Percentiles rank a stretch among this genome's conserved stretches.
phyloP scores from a whole-genome alignment of 2,797 vertebrate genomes.

The Champsocephalus gunnari region DNA sequence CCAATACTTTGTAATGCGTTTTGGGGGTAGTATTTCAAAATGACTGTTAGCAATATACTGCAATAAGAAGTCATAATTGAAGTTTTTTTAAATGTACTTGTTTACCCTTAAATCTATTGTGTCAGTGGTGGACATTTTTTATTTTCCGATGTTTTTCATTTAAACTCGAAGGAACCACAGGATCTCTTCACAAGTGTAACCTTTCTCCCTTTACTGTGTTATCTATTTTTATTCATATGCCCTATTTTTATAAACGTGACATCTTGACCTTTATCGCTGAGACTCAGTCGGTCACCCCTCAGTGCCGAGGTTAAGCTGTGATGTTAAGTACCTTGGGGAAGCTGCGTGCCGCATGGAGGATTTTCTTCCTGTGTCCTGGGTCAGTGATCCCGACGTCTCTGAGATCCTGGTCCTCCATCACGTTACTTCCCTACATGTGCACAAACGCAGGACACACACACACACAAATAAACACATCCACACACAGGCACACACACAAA shows the following conservation, averaged over 20 bases:
- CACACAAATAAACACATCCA: conserved; percentile 71
- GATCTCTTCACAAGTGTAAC: neutral
- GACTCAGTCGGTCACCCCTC: conserved; percentile 31
- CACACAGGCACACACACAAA: conserved; percentile 34
- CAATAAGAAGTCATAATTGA: neutral
- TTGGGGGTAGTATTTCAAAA: neutral
- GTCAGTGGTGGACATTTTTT: neutral
- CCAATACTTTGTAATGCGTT: neutral
- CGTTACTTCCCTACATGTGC: conserved; percentile 87
- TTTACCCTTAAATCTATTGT: neutral
- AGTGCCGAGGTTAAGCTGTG: conserved; percentile 22
- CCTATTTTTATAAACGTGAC: conserved; percentile 5
- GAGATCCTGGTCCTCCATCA: conserved; percentile 98
- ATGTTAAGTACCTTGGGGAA: conserved; percentile 91
- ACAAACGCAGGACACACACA: conserved; percentile 65
- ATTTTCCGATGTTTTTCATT: neutral
- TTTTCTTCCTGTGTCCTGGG: conserved; percentile 93
- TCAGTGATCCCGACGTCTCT: conserved; percentile 95
- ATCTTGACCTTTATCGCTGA: neutral
- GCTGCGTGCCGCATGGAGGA: conserved; percentile 93
- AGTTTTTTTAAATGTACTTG: neutral
- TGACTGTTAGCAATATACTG: neutral
- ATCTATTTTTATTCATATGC: conserved; percentile 14
- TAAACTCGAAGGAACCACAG: neutral
- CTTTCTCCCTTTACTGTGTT: neutral